A percentile compares a stretch with the other conserved stretches of the same genome.
Evolutionary conservation across 2,888 invertebrate genomes (phyloP).

Genomic region (Agrenia bidenticulata): DNA sequence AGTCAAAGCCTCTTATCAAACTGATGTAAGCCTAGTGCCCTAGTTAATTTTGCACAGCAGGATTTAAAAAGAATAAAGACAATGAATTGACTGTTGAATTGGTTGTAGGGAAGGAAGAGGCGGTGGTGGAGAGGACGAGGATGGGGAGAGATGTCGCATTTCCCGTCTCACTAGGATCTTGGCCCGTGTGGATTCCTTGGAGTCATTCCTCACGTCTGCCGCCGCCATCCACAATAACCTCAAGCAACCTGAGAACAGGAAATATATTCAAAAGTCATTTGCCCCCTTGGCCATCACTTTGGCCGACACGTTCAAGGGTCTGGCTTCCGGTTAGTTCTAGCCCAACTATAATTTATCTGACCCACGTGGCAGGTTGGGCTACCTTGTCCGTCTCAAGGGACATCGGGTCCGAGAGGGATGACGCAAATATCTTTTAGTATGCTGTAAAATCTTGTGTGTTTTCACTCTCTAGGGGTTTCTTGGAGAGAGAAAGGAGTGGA

Average conservation of each 20-base stretch:
- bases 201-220: slow-evolving; percentile 37
- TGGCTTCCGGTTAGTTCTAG: slow-evolving; percentile 1
- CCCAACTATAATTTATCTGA: no score
- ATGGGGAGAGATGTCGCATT: slow-evolving; percentile 37
- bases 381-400: no score
- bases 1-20: no score
- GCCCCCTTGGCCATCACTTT: not conserved
- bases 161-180: slow-evolving; percentile 37
- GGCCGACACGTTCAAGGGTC: slow-evolving; percentile 4
- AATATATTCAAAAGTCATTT: slow-evolving; percentile 32
- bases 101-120: no score
- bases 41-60: no score
- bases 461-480: slow-evolving; percentile 35
- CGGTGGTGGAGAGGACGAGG: slow-evolving; percentile 40
- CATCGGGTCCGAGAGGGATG: no score
- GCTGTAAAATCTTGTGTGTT: no score
- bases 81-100: no score
- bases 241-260: slow-evolving; percentile 38
- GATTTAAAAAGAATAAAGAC: no score
- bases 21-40: no score
- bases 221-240: slow-evolving; percentile 40
- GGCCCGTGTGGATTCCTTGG: slow-evolving; percentile 39
- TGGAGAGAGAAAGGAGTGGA: slow-evolving; percentile 36
- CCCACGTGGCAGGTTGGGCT: no score
- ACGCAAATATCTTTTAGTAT: no score